Base-by-base conservation (phyloP, 1,140 invertebrate genomes). In the Pantala flavescens region DNA sequence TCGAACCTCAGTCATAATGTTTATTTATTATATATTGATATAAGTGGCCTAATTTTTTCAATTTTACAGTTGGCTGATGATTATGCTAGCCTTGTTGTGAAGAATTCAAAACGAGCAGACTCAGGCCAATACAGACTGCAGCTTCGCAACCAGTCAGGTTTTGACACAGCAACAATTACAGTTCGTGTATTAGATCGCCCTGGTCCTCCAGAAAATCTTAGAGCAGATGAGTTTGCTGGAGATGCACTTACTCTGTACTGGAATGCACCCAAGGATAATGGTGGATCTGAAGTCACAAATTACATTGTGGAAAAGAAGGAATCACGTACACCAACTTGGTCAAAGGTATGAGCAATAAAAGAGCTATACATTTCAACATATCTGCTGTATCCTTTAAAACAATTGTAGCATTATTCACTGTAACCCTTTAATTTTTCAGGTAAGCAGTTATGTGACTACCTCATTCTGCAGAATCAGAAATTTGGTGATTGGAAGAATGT, bases 231-330 rank as follows among this genome's bases (percentile, higher is more conserved):
- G 81, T 96, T 99, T 80, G 93, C 91, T 75, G 97, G 96, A 10
- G 97, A 99, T 83, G 91, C 94, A 70, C 88, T 99, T 23, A 98
- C 96, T 0, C 84, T 99, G 3, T 94, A 91, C 84, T 99, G 98
- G 98, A 92, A 91, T 80, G 93, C 97, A 79, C 97, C 98, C 0
- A 94, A 93, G 79, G 94, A 96, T 82, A 97, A 98, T 81, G 97
- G 96, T 23, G 97, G 98, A 23, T 92, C 94, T 43, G 92, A 94
- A 28, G 89, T 99, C 74, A 97, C 94, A 7, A 99, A 98, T 81
- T 99, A 99, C 81, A 91, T 98, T 70, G 89, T 99, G 73, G 98
- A 99, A 83, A 98, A 94, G 84, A 91, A 90, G 77, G 97, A 98
- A 85, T 86, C 90, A 7, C 88, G 88, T 76, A 87, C 91, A 14